phyloP scores from a whole-genome alignment of 2,888 invertebrate species.

The Meghimatium bilineatum region DNA sequence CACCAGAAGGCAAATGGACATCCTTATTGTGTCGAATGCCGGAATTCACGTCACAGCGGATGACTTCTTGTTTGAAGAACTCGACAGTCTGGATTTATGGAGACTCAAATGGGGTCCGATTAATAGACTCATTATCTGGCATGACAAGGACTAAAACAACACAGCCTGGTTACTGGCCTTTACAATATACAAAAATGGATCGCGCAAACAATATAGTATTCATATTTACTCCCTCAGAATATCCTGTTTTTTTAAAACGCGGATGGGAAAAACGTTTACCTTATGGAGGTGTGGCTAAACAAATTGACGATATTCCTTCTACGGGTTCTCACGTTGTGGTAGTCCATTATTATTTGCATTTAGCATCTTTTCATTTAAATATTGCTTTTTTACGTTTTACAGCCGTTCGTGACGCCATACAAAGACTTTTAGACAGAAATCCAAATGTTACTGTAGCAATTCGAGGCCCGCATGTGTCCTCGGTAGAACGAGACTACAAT shows the following conservation, averaged over 20 bases:
- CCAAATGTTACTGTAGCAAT: slow-evolving; percentile 26
- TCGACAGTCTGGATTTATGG: slow-evolving; percentile 30
- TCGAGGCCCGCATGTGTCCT: slow-evolving; percentile 31
- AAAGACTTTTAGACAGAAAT: slow-evolving; percentile 18
- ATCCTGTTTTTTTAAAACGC: slow-evolving; percentile 3
- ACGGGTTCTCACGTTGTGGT: slow-evolving; percentile 20
- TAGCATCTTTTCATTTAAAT: slow-evolving; percentile 13
- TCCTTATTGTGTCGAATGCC: slow-evolving; percentile 24
- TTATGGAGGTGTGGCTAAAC: slow-evolving; percentile 26
- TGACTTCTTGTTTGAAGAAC: slow-evolving; percentile 13
- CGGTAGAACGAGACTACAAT: slow-evolving; percentile 10
- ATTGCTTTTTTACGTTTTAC: background rate
- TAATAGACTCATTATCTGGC: background rate
- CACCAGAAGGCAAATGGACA: background rate
- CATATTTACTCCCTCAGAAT: slow-evolving; percentile 26
- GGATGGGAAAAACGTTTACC: background rate
- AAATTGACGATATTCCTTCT: slow-evolving; percentile 29
- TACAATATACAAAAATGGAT: background rate
- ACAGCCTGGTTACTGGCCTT: background rate
- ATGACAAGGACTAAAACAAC: background rate
- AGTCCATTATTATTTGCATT: slow-evolving; percentile 35
- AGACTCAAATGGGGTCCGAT: slow-evolving; percentile 39
- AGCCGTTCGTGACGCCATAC: slow-evolving; percentile 18
- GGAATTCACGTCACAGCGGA: background rate
- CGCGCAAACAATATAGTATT: background rate